Percentiles rank a stretch among this genome's conserved stretches.
Conservation (phyloP, 2,113 vertebrate species). For the Crypturellus undulatus region DNA sequence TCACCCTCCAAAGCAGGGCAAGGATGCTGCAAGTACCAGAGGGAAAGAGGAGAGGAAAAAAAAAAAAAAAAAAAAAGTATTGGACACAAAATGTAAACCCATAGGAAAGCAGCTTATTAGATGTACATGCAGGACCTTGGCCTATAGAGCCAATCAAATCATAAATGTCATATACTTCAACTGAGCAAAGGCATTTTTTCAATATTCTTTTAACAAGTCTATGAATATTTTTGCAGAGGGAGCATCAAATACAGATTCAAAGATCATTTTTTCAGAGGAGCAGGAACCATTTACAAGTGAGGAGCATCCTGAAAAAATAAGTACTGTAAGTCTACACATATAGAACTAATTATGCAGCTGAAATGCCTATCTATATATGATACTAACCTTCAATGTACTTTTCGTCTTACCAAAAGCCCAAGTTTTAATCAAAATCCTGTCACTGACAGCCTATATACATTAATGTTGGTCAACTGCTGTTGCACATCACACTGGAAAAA, state of each 20-base stretch:
- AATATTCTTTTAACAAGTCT: rapidly evolving
- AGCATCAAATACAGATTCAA: neutral
- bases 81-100: neutral
- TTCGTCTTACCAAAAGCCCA: neutral
- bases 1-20: neutral
- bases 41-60: too few species aligned
- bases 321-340: neutral
- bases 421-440: rapidly evolving
- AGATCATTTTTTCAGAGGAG: neutral
- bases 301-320: neutral
- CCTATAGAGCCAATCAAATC: neutral
- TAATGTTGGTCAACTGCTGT: too few species aligned
- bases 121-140: neutral
- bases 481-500: too few species aligned
- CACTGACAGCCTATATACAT: rapidly evolving
- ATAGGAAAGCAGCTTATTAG: rapidly evolving
- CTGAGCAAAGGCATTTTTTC: neutral
- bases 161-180: neutral
- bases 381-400: rapidly evolving
- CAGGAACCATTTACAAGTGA: neutral
- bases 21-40: neutral
- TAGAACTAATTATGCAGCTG: neutral
- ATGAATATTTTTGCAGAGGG: rapidly evolving
- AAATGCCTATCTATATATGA: neutral
- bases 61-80: neutral